phyloP scores from a whole-genome alignment of 1,140 invertebrate genomes.

The Oncopodura yosiiana region DNA sequence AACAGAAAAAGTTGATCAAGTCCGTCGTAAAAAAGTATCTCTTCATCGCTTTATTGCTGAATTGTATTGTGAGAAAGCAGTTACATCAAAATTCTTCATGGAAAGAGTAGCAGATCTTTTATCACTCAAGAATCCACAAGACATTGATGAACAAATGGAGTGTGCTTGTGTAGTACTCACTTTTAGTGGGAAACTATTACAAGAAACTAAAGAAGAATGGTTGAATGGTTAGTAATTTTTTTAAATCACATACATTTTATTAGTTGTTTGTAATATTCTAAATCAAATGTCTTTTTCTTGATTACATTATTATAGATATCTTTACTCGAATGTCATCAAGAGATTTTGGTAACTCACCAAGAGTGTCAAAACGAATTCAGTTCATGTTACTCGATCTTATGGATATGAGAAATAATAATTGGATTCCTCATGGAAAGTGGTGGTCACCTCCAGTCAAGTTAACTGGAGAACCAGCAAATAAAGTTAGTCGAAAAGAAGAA shows the following conservation, averaged over 20 bases:
- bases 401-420: constrained; percentile 25
- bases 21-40: constrained; percentile 18
- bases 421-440: constrained; percentile 32
- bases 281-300: too few relatives aligned
- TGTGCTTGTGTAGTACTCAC: constrained; percentile 28
- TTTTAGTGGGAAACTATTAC: constrained; percentile 24
- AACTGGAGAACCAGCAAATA: not conserved
- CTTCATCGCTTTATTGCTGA: constrained; percentile 31
- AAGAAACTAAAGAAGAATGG: constrained; percentile 18
- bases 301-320: too few relatives aligned
- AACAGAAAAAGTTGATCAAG: not conserved
- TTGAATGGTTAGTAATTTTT: too few relatives aligned
- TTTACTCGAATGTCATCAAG: constrained; percentile 10
- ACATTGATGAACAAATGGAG: constrained; percentile 20
- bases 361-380: constrained; percentile 27
- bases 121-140: not conserved
- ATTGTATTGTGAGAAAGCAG: constrained; percentile 24
- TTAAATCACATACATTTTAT: too few relatives aligned
- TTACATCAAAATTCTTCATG: constrained; percentile 24
- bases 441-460: constrained; percentile 24
- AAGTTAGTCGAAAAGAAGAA: not conserved
- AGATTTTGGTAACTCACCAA: constrained; percentile 5
- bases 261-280: too few relatives aligned
- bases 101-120: constrained; percentile 22
- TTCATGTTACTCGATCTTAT: constrained; percentile 32